These are phyloP conservation scores for Sebastes cheni DNA, from an alignment of 2,797 vertebrate species.

Conservation along the genomic window DNA sequence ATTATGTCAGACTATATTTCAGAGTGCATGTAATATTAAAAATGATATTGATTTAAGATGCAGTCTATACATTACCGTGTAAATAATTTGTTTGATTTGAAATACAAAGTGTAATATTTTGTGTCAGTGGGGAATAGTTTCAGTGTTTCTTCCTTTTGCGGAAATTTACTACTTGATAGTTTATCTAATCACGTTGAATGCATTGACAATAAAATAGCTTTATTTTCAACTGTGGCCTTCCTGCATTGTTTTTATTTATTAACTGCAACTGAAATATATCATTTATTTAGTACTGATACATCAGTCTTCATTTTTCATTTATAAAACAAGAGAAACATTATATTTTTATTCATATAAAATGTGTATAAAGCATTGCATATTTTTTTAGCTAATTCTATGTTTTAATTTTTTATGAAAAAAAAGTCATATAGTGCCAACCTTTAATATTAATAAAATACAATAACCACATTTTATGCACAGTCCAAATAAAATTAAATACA, in stretches of 20 bases:
- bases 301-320: background rate
- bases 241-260: background rate
- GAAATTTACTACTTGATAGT: slow-evolving; percentile 99
- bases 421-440: background rate
- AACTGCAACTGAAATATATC: background rate
- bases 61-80: slow-evolving; percentile 87
- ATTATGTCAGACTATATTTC: slow-evolving; percentile 84
- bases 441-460: background rate
- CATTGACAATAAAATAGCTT: slow-evolving; percentile 99
- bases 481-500: background rate
- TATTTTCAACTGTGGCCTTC: slow-evolving; percentile 92
- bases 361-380: no score
- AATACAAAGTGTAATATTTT: slow-evolving; percentile 95
- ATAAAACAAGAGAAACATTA: background rate
- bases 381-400: background rate
- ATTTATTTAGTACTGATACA: background rate
- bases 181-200: slow-evolving; percentile 99
- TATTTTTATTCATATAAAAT: background rate
- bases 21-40: slow-evolving; percentile 92
- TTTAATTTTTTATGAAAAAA: background rate
- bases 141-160: slow-evolving; percentile 89
- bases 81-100: slow-evolving; percentile 88
- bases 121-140: slow-evolving; percentile 95
- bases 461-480: background rate
- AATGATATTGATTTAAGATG: slow-evolving; percentile 86